phyloP scores from a whole-genome alignment of 2,797 vertebrate species.

The Rhinatrema bivittatum region DNA sequence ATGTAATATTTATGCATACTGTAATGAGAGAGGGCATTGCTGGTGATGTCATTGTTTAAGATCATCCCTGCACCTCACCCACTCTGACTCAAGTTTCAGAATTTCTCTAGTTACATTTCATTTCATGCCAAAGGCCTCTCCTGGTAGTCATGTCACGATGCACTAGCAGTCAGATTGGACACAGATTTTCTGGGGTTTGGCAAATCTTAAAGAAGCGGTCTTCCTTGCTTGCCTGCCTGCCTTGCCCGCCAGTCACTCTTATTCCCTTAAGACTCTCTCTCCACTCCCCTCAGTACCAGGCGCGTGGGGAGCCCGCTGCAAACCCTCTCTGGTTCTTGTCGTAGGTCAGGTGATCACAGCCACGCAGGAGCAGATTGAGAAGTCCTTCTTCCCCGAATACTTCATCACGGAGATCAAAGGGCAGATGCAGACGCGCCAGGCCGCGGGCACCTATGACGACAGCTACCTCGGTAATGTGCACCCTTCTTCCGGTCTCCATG shows the following conservation, averaged over 20 bases:
- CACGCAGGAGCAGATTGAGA: constrained; percentile 70
- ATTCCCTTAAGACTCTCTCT: background rate
- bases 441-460: constrained; percentile 62
- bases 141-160: no score
- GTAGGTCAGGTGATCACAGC: constrained; percentile 84
- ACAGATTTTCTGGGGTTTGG: no score
- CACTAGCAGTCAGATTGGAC: no score
- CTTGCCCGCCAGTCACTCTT: background rate
- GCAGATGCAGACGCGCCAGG: constrained; percentile 74
- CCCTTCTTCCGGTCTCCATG: background rate
- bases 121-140: no score
- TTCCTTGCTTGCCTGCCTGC: no score
- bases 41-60: no score
- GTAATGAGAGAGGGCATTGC: no score
- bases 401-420: constrained; percentile 70
- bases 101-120: no score
- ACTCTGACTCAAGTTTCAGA: no score
- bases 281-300: background rate
- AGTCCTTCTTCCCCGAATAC: constrained; percentile 69
- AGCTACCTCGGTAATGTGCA: constrained; percentile 84
- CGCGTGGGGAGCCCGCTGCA: background rate
- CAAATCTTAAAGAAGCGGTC: no score
- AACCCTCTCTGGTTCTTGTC: background rate
- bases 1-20: no score
- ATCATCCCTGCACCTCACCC: no score